Base-by-base conservation (phyloP, 2,113 vertebrate species). In the Gasterosteus nipponicus region DNA sequence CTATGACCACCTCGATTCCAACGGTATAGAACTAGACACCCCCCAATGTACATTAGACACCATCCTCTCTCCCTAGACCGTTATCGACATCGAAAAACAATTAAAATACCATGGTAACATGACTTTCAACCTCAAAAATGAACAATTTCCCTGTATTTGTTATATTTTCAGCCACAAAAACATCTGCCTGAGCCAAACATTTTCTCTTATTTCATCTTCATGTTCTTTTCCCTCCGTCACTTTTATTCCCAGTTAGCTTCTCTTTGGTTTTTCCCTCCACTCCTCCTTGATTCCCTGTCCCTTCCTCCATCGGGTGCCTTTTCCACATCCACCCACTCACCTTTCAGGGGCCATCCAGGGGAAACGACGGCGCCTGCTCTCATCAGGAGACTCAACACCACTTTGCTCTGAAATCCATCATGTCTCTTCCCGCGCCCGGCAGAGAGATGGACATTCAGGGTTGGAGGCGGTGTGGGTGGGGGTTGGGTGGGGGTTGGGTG, bases 371-470 rank as follows among this genome's bases (percentile, higher is more conserved):
- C 2, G 4, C 49, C 44, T 39, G 26, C 46, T 57, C 64, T 44
- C 29, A 83, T 67, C 46, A 2, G 4, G 22, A 65, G 11, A 60
- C 69, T 85, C 83, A 69, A 83, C 61, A 75, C 74, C 58, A 69
- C 66, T 85, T 85, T 68, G 78, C 70, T 81, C 77, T 77, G 56
- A 82, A 82, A 87, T 84, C 82, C 82, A 84, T 82, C 82, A 77
- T 42, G 69, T 77, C 58, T 71, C 53, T 77, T 86, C 77, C 69
- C 71, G 15, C 57, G 57, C 60, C 66, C 42, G 18, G 62, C 4
- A 3, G 2, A 10, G 38, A 60, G 62, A 56, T 19, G 49, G 41
- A 4, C 2, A 10, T 29, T 15, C 12, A 1, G 66, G 29, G 64
- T 62, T 67, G 71, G 67, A 44, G 49, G 49, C 33, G 64, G 42